Evolutionary conservation across 2,797 vertebrate genomes (phyloP), one percentile per base, ranked within the genome.

Genomic region (Sebastes wilsoni): DNA sequence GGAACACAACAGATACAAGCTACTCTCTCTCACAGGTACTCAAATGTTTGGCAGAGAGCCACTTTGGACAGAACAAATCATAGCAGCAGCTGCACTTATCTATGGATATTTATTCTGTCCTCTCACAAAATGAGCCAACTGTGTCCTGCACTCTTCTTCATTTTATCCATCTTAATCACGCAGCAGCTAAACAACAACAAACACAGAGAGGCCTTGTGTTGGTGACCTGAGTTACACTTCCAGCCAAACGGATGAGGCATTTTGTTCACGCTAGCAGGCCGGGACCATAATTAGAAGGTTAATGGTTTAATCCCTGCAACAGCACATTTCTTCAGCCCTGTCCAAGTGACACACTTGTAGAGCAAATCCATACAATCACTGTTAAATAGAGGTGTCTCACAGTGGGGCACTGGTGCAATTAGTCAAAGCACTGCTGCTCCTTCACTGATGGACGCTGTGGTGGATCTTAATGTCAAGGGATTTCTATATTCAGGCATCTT

Each of bases 21-120:
- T 56, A 13, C 72, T 65, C 87, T 66, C 77, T 80, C 84, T 77
- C 81, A 18, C 84, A 80, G 81, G 83, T 87, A 74, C 88, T 89
- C 88, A 86, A 80, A 77, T 27, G 69, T 88, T 82, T 89, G 88
- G 90, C 86, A 46, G 56, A 34, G 27, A 13, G 85, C 91, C 87
- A 90, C 74, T 75, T 75, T 83, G 87, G 73, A 77, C 70, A 60
- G 73, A 82, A 79, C 81, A 87, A 92, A 90, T 89, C 77, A 86
- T 9, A 76, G 79, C 81, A 83, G 77, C 88, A 83, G 91, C 77
- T 85, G 80, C 80, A 79, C 82, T 80, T 80, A 86, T 72, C 64
- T 60, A 27, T 32, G 61, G 68, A 69, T 59, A 80, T 80, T 74
- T 66, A 79, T 60, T 52, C 74, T 76, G 68, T 78, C 86, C 76